phyloP scores from a whole-genome alignment of 1,140 invertebrate genomes.

The Cyrtorhinus lividipennis region DNA sequence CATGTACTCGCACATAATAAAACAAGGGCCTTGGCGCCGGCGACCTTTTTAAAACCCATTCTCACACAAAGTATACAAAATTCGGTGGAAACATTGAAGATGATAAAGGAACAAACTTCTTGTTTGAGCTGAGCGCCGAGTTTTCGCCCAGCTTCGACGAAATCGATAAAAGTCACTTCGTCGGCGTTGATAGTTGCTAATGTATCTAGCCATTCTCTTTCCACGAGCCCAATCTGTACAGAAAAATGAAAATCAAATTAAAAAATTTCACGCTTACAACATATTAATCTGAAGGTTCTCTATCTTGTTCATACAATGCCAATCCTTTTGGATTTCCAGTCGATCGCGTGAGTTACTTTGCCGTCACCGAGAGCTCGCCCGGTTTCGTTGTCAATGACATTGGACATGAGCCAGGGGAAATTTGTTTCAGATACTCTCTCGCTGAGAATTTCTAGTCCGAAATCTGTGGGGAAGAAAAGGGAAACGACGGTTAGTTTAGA shows the following conservation, averaged over 20 bases:
- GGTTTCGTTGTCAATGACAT: conserved; percentile 78
- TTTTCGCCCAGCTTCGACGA: conserved; percentile 60
- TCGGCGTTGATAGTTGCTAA: conserved; percentile 74
- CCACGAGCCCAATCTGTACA: conserved; percentile 62
- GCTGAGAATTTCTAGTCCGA: conserved; percentile 69
- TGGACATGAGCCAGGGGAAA: conserved; percentile 89
- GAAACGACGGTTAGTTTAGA: no score
- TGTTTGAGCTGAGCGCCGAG: conserved; percentile 58
- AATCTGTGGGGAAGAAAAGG: conserved; percentile 42
- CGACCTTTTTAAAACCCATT: no score
- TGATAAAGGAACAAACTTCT: conserved; percentile 50
- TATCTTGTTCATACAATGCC: conserved; percentile 37
- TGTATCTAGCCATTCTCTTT: conserved; percentile 80
- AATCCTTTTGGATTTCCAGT: conserved; percentile 62
- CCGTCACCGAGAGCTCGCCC: conserved; percentile 67
- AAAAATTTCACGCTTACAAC: not conserved
- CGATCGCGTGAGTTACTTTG: conserved; percentile 57
- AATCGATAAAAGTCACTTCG: conserved; percentile 75
- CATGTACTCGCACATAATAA: no score
- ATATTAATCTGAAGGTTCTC: no score
- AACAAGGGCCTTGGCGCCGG: no score
- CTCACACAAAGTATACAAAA: no score
- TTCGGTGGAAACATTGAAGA: no score
- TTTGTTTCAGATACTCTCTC: conserved; percentile 55
- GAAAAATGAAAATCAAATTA: conserved; percentile 27